phyloP scores from a whole-genome alignment of 2,888 invertebrate genomes.

The Iselma pallidipennis region DNA sequence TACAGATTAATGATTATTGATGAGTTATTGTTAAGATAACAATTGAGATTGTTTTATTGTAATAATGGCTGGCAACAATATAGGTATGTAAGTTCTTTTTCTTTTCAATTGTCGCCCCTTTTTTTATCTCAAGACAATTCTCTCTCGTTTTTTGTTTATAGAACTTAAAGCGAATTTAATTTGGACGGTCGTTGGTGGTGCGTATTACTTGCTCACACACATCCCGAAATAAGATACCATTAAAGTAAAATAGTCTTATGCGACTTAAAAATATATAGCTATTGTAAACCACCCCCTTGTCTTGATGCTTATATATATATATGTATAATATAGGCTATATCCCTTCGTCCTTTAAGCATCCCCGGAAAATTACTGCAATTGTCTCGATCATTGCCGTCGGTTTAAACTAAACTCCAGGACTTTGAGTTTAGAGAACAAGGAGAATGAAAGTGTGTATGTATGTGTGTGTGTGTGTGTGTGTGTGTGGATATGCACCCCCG shows the following conservation, averaged over 20 bases:
- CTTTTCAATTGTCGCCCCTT: not conserved
- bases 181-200: constrained; percentile 33
- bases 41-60: constrained; percentile 1
- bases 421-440: constrained; percentile 20
- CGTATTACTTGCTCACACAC: constrained; percentile 24
- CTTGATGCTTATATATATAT: constrained; percentile 24
- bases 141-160: not conserved
- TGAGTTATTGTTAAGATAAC: constrained; percentile 3
- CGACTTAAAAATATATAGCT: constrained; percentile 51
- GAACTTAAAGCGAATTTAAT: constrained; percentile 47
- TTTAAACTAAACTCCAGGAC: constrained; percentile 43
- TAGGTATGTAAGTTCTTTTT: no score
- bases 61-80: not conserved
- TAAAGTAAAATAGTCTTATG: constrained; percentile 49
- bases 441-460: not conserved
- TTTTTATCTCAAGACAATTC: not conserved
- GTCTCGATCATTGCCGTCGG: constrained; percentile 55
- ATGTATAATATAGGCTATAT: constrained; percentile 13
- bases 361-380: constrained; percentile 55
- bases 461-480: not conserved
- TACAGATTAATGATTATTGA: not conserved
- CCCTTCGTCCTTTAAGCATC: constrained; percentile 42
- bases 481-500: not conserved
- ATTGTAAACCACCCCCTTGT: constrained; percentile 43
- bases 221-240: constrained; percentile 52